phyloP scores from a whole-genome alignment of 1,140 invertebrate genomes.

The Meloidogyne exigua region DNA sequence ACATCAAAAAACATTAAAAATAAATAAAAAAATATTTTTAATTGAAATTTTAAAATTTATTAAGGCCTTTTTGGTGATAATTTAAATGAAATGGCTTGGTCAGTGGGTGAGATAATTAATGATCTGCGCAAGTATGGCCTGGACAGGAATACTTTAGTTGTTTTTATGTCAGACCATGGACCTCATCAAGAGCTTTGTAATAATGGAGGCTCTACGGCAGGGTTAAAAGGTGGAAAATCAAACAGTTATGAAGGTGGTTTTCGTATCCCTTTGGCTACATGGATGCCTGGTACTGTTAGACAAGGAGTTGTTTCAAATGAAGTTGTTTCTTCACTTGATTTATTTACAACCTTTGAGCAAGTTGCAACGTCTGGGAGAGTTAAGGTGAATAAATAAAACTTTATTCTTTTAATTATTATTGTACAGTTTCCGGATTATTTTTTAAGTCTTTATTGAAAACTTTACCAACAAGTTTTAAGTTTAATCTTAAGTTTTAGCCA shows the following conservation, averaged over 20 bases:
- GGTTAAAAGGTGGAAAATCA: slow-evolving; percentile 60
- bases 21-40: too few species aligned
- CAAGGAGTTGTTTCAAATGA: slow-evolving; percentile 52
- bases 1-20: too few species aligned
- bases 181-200: slow-evolving; percentile 62
- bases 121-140: slow-evolving; percentile 39
- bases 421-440: not conserved
- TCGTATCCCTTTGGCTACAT: slow-evolving; percentile 59
- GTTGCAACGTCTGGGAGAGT: slow-evolving; percentile 27
- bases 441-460: too few species aligned
- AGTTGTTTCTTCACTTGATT: slow-evolving; percentile 49
- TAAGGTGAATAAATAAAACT: not conserved
- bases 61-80: slow-evolving; percentile 40
- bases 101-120: slow-evolving; percentile 58
- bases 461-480: too few species aligned
- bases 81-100: slow-evolving; percentile 63
- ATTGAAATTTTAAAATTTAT: not conserved
- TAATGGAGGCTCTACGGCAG: slow-evolving; percentile 61
- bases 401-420: not conserved
- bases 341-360: slow-evolving; percentile 52
- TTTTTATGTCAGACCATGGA: slow-evolving; percentile 64
- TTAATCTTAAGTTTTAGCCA: too few species aligned
- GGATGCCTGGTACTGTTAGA: slow-evolving; percentile 62
- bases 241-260: slow-evolving; percentile 62
- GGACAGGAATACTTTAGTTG: slow-evolving; percentile 35